Percentiles rank a stretch among this genome's conserved stretches.
phyloP scores from a whole-genome alignment of 2,113 vertebrate species.

The Scolopax mira region DNA sequence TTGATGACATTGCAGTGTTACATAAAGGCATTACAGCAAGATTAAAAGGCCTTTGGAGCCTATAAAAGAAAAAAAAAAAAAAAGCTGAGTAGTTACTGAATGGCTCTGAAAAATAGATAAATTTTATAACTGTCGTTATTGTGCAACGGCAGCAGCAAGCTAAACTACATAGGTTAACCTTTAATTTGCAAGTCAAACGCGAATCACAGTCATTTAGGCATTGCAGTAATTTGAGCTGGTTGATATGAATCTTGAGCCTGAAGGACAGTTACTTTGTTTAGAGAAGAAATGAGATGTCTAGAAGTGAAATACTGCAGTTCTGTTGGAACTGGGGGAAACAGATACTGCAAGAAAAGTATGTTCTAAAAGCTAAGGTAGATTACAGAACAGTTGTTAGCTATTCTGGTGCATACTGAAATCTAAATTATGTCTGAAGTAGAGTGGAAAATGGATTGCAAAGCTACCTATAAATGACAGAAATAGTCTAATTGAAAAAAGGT shows the following conservation, averaged over 20 bases:
- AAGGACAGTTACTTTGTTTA: neutral
- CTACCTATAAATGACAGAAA: neutral
- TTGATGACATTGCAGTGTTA: constrained; percentile 36
- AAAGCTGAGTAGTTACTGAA: neutral
- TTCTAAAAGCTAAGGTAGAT: neutral
- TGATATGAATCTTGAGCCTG: neutral
- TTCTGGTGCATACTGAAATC: constrained; percentile 20
- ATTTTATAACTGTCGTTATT: constrained; percentile 1
- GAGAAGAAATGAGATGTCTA: neutral
- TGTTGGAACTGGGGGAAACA: neutral
- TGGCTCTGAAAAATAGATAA: constrained; percentile 4
- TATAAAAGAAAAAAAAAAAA: constrained; percentile 35
- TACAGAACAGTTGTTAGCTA: neutral
- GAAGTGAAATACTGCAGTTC: neutral
- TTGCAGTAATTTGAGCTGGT: neutral
- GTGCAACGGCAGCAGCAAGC: neutral
- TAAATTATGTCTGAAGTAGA: neutral
- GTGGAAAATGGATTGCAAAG: neutral
- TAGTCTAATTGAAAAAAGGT: neutral
- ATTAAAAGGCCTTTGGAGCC: constrained; percentile 47
- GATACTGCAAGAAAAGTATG: neutral
- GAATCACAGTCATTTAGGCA: neutral
- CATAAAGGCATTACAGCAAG: constrained; percentile 51
- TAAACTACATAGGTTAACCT: neutral
- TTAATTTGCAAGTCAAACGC: constrained; percentile 15